phyloP scores from a whole-genome alignment of 1,140 invertebrate species.

The Drosophila athabasca region DNA sequence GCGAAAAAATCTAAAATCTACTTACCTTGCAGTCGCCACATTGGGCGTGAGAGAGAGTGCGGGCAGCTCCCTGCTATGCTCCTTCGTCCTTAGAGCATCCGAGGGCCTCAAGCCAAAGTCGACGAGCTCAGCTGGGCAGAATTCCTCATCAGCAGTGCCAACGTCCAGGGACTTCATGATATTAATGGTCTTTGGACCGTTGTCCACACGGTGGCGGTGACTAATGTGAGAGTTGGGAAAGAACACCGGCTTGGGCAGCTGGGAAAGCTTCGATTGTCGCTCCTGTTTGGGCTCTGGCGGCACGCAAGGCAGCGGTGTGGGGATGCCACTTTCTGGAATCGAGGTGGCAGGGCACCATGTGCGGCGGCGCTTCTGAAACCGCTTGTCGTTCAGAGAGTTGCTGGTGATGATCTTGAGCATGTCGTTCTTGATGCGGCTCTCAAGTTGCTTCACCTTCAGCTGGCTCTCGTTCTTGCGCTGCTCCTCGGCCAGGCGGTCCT shows the following conservation, averaged over 20 bases:
- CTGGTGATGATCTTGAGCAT: conserved; percentile 69
- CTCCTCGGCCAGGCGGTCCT: conserved; percentile 84
- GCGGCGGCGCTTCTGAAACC: conserved; percentile 61
- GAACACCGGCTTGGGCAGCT: conserved; percentile 66
- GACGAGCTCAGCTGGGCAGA: conserved; percentile 25
- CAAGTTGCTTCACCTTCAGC: conserved; percentile 62
- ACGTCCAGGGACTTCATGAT: conserved; percentile 33
- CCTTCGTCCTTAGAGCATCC: not conserved
- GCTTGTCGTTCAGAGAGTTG: conserved; percentile 54
- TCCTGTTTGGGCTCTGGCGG: not conserved
- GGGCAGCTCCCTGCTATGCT: conserved; percentile 10
- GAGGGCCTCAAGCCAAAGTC: conserved; percentile 37
- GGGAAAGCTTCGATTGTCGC: conserved; percentile 20
- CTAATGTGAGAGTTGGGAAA: conserved; percentile 25
- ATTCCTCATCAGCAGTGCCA: conserved; percentile 24
- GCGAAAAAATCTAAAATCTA: conserved; percentile 3
- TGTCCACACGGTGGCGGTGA: conserved; percentile 4
- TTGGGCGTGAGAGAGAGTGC: conserved; percentile 46
- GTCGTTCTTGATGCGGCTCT: conserved; percentile 60
- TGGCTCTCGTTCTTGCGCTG: conserved; percentile 74
- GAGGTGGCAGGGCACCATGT: conserved; percentile 63
- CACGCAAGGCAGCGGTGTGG: conserved; percentile 87
- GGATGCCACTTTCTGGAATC: conserved; percentile 7
- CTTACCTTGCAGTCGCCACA: conserved; percentile 38
- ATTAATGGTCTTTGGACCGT: conserved; percentile 51